Conservation (phyloP, 2,888 invertebrate species). For the Mechanitis messenoides region DNA sequence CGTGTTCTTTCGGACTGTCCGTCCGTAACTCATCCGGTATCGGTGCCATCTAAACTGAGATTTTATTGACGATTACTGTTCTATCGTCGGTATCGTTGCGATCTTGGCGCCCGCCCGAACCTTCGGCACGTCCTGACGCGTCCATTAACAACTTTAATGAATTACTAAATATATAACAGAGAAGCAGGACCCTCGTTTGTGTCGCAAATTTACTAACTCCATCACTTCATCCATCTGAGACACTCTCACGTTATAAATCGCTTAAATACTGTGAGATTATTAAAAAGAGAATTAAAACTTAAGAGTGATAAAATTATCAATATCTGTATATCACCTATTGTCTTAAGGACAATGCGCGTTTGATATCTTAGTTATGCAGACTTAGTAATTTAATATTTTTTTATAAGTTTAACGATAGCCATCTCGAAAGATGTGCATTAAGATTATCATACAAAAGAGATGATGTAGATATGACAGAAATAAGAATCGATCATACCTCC, state of each 20-base stretch:
- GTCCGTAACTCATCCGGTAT: conserved; percentile 74
- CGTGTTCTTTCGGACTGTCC: conserved; percentile 66
- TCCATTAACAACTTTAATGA: not conserved
- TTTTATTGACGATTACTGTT: conserved; percentile 77
- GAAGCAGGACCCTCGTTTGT: no score
- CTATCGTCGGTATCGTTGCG: conserved; percentile 74
- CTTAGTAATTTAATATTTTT: conserved; percentile 28
- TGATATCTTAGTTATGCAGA: conserved; percentile 38
- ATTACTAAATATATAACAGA: no score
- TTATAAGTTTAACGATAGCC: conserved; percentile 20
- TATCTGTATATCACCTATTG: conserved; percentile 58
- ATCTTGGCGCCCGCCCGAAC: conserved; percentile 69
- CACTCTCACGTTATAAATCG: no score
- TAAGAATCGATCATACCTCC: conserved; percentile 9
- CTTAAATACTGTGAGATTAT: no score
- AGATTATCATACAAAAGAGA: conserved; percentile 27
- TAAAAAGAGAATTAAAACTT: not conserved
- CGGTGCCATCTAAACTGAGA: conserved; percentile 76
- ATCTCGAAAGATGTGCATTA: conserved; percentile 23
- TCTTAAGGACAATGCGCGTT: conserved; percentile 41
- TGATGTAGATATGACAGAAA: conserved; percentile 19
- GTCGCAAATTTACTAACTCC: no score
- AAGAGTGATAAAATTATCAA: conserved; percentile 48
- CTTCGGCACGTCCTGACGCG: conserved; percentile 37
- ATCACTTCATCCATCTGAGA: no score